Percentiles rank a stretch among this genome's conserved stretches.
Conservation (phyloP, 1,140 invertebrate species). For the Subanguina moxae region DNA sequence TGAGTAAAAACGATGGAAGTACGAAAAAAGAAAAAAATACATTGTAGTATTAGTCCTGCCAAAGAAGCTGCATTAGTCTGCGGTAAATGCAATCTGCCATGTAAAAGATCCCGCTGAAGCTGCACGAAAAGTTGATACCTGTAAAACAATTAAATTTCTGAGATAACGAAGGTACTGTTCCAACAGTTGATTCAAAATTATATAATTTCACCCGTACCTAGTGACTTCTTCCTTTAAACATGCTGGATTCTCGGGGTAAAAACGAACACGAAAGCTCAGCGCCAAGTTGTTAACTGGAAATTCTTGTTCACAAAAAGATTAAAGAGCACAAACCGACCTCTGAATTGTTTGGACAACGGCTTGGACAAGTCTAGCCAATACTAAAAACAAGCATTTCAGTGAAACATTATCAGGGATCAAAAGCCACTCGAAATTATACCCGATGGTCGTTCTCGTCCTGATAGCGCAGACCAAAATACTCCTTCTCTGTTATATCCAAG, state of each 20-base stretch:
- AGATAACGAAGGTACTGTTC: background rate
- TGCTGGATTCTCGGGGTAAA: conserved; percentile 84
- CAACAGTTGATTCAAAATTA: background rate
- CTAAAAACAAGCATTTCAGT: conserved; percentile 66
- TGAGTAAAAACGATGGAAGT: background rate
- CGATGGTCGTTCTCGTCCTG: conserved; percentile 85
- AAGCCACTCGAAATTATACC: conserved; percentile 60
- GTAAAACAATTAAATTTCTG: conserved; percentile 21
- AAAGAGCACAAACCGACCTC: conserved; percentile 68
- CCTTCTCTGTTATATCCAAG: conserved; percentile 86
- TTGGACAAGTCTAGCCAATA: conserved; percentile 92
- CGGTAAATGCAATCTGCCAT: conserved; percentile 86
- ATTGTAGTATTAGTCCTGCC: conserved; percentile 86
- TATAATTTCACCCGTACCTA: conserved; percentile 59
- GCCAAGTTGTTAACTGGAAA: conserved; percentile 63
- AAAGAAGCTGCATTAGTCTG: conserved; percentile 78
- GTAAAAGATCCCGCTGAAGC: conserved; percentile 83
- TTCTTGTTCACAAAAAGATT: conserved; percentile 9
- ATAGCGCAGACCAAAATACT: conserved; percentile 93
- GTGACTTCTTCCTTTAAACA: conserved; percentile 78
- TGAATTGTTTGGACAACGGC: conserved; percentile 86
- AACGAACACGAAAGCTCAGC: conserved; percentile 87
- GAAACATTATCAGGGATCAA: conserved; percentile 5
- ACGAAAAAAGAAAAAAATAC: conserved; percentile 63
- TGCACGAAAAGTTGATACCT: conserved; percentile 87